Evolutionary conservation across 2,797 vertebrate genomes (phyloP), one percentile per base, ranked within the genome.

Genomic region (Gila robusta): DNA sequence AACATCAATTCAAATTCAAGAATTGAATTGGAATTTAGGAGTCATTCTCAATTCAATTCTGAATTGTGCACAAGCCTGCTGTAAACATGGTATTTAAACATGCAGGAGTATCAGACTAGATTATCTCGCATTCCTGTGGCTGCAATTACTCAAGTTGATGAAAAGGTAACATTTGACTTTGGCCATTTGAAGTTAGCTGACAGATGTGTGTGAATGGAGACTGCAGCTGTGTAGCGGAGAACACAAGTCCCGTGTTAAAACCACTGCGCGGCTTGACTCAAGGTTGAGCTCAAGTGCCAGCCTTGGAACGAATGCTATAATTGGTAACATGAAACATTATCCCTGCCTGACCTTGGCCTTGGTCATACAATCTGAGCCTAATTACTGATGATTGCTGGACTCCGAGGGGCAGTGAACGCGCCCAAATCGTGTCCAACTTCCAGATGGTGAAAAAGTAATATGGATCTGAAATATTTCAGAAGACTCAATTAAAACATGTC

Each of bases 321-420:
- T 88, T 89, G 86, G 87, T 88, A 81, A 76, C 85, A 69, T 82
- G 86, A 84, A 90, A 90, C 88, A 90, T 88, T 70, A 87, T 90
- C 88, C 80, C 81, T 44, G 74, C 44, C 77, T 91, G 87, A 85
- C 90, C 87, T 90, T 91, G 87, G 87, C 89, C 72, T 21, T 83
- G 82, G 81, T 80, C 78, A 47, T 81, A 83, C 88, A 86, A 86
- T 88, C 84, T 89, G 84, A 88, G 87, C 81, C 66, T 87, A 90
- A 91, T 90, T 88, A 82, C 87, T 78, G 56, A 83, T 85, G 86
- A 90, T 81, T 88, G 84, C 90, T 88, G 71, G 83, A 87, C 87
- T 88, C 83, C 72, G 79, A 85, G 85, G 66, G 73, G 52, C 73
- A 84, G 81, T 70, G 84, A 89, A 89, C 81, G 83, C 5, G 16